Base-by-base conservation (phyloP, 2,113 vertebrate genomes). In the Brienomyrus longianalis region DNA sequence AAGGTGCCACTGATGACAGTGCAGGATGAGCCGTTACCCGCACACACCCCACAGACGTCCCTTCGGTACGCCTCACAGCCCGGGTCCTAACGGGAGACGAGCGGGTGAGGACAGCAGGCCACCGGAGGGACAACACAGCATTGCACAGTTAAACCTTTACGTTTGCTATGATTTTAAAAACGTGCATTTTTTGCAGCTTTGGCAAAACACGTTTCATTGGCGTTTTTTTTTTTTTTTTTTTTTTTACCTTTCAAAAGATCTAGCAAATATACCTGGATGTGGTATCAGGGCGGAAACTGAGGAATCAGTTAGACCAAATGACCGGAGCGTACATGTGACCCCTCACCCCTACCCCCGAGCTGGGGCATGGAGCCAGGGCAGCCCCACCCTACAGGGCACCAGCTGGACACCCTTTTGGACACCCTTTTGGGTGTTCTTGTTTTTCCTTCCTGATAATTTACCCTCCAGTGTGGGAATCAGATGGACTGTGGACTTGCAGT, bases 1-100 rank as follows among this genome's bases (percentile, higher is more conserved):
- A 95, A 94, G 51, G 93, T 93, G 84, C 95, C 95, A 70, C 70
- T 94, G 87, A 96, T 92, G 85, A 94, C 90, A 51, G 94, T 88
- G 87, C 93, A 95, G 27, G 93, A 90, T 19, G 89, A 90, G 77
- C 93, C 90, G 80, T 92, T 88, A 0, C 93, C 93, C 10, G 87
- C 90, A 48, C 93, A 93, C 51, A 93, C 88, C 35, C 92, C 93
- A 45, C 93, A 93, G 15, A 91, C 88, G 89, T 93, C 92, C n/a
- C 74, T 27, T 43, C 85, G 87, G 39, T 90, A 45, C 7, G 87
- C 90, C 1, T 89, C 90, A 70, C 93, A 93, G 35, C 54, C 87
- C 3, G 23, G n/a, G 0, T 35, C 90, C 93, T 93, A 74, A 50
- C 52, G 43, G 39, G 27, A 77, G 47, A 83, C 9, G 62, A 45